These are phyloP conservation scores for Mactra quadrangularis DNA, from an alignment of 1,140 invertebrate genomes.

Conservation along the genomic window DNA sequence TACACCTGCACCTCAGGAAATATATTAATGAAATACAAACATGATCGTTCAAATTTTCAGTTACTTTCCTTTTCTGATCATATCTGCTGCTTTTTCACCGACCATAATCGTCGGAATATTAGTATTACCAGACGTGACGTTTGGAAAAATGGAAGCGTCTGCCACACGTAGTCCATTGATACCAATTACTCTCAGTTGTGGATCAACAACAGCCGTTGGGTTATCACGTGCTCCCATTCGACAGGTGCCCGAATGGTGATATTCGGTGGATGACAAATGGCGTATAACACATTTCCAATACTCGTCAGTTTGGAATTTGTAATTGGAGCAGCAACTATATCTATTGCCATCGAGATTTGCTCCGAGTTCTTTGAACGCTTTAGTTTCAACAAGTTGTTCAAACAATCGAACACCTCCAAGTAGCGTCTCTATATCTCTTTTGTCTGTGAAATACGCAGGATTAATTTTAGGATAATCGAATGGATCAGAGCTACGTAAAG, in stretches of 20 bases:
- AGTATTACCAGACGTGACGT: too few species aligned
- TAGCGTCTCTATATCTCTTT: constrained; percentile 56
- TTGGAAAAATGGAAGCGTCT: constrained; percentile 73
- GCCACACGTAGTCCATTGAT: constrained; percentile 64
- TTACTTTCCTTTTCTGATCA: constrained; percentile 87
- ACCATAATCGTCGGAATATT: constrained; percentile 93
- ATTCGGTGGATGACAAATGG: constrained; percentile 3
- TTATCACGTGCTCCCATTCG: constrained; percentile 86
- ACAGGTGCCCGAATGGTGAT: constrained; percentile 92
- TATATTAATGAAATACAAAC: too few species aligned
- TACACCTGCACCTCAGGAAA: too few species aligned
- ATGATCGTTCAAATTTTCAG: too few species aligned
- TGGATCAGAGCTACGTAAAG: constrained; percentile 85
- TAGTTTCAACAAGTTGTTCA: constrained; percentile 23
- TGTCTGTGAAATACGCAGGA: constrained; percentile 84
- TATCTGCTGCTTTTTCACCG: constrained; percentile 92
- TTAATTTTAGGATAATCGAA: too few species aligned
- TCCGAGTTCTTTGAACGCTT: constrained; percentile 1
- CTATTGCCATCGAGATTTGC: background rate
- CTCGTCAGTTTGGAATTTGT: constrained; percentile 4
- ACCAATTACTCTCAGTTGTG: constrained; percentile 16
- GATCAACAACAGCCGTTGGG: constrained; percentile 8
- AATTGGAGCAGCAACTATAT: constrained; percentile 8
- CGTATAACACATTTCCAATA: constrained; percentile 42
- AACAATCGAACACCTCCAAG: constrained; percentile 20